Conservation (phyloP, 2,888 invertebrate genomes). For the Spilosoma lubricipeda region DNA sequence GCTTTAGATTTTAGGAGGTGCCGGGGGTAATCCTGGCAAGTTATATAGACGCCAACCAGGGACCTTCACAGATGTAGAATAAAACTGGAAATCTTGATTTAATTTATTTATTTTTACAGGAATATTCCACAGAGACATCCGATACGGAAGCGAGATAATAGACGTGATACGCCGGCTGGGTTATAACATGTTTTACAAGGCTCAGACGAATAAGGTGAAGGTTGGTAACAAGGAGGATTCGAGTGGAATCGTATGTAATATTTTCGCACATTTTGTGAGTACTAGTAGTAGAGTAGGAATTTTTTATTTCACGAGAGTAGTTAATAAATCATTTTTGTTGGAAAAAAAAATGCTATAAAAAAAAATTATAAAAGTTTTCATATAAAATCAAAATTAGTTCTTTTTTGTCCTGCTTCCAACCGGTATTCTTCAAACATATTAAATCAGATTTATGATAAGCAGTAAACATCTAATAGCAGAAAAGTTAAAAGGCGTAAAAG, state of each 20-base stretch:
- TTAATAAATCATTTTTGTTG: not conserved
- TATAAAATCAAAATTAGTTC: too few species aligned
- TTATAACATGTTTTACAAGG: constrained; percentile 58
- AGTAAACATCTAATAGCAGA: too few species aligned
- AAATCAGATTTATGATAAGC: too few species aligned
- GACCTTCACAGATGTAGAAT: constrained; percentile 53
- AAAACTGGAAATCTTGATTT: constrained; percentile 57
- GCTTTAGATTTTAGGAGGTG: constrained; percentile 73
- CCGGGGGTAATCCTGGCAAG: constrained; percentile 65
- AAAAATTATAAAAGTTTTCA: too few species aligned
- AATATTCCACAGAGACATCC: constrained; percentile 51
- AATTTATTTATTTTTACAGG: constrained; percentile 39
- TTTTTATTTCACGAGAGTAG: accelerated
- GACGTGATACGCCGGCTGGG: constrained; percentile 43
- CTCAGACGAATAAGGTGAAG: constrained; percentile 18
- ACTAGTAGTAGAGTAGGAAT: too few species aligned
- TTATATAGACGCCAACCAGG: constrained; percentile 62
- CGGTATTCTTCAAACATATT: too few species aligned
- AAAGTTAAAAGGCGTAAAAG: too few species aligned
- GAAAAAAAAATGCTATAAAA: too few species aligned
- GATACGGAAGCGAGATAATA: constrained; percentile 55
- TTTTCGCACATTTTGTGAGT: not conserved
- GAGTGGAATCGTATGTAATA: not conserved
- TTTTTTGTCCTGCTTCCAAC: too few species aligned
- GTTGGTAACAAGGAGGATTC: not conserved